These are phyloP conservation scores for Toxotes chatareus DNA, from an alignment of 2,113 vertebrate genomes.

Conservation along the genomic window DNA sequence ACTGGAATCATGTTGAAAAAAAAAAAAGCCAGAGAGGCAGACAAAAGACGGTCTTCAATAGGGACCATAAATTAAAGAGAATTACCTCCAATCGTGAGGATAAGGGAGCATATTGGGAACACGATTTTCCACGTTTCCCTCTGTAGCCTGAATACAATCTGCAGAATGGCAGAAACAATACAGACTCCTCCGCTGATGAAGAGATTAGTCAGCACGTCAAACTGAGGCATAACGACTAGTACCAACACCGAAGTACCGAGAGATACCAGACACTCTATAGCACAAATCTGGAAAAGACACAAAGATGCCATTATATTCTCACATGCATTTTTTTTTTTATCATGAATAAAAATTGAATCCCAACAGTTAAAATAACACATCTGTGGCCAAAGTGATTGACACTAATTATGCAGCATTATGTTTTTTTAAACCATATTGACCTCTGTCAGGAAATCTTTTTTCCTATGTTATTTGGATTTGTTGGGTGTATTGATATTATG, in stretches of 20 bases:
- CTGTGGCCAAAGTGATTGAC: not conserved
- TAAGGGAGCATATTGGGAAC: slow-evolving; percentile 82
- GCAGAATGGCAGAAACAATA: slow-evolving; percentile 79
- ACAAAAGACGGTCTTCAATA: not conserved
- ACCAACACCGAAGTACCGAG: slow-evolving; percentile 82
- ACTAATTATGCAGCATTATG: no score
- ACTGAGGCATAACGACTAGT: slow-evolving; percentile 85
- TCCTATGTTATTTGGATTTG: no score
- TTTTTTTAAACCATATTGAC: no score
- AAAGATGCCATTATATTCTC: not conserved
- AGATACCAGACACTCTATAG: slow-evolving; percentile 81
- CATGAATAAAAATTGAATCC: no score
- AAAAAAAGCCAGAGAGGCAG: not conserved
- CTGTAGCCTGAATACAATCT: slow-evolving; percentile 79
- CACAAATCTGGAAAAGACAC: slow-evolving; percentile 76
- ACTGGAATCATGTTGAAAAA: not conserved
- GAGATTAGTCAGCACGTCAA: slow-evolving; percentile 86
- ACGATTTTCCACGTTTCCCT: slow-evolving; percentile 80
- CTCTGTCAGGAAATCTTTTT: no score
- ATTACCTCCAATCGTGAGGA: slow-evolving; percentile 77
- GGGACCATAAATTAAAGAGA: slow-evolving; percentile 2
- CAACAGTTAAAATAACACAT: no score
- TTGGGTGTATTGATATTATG: not conserved
- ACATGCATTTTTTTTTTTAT: not conserved
- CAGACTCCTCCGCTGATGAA: slow-evolving; percentile 85